Evolutionary conservation across 1,140 invertebrate species (phyloP), one percentile per base, ranked within the genome.

Genomic region (Achatina immaculata): DNA sequence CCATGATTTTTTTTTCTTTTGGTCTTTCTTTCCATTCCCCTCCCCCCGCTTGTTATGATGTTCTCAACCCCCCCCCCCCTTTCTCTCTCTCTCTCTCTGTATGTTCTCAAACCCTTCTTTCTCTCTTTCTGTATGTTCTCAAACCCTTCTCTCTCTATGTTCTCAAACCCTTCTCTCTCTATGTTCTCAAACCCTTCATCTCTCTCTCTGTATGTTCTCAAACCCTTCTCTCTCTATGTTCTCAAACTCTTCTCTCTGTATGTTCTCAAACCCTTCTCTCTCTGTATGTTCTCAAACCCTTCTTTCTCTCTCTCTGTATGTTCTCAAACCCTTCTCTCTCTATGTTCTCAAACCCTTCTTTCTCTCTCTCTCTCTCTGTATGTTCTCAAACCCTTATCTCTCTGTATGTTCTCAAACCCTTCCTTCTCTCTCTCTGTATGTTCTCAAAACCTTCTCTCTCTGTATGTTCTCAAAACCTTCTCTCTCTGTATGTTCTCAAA

Each of bases 221-320:
- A 9, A 11, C 68, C 36, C 34, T n/a, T 36, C n/a, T 34, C 36
- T 24, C 38, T 40, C n/a, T 11, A 36, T 71, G 7, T 71, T 36
- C 38, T 36, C 36, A 7, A 36, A 6, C 68, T 71, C 68, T 38
- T 40, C n/a, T 34, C n/a, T 36, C 38, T 71, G 7, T 40, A 6
- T 34, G 11, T 71, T 38, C 36, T 42, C 68, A n/a, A n/a, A n/a
- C 9, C n/a, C 68, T 71, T 36, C 68, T 76, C 48, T 58, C 36
- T 76, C 72, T 48, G 3, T 28, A 7, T 75, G 7, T 31, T 42
- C 45, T 31, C 45, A 38, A 11, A 16, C 45, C 6, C 28, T 19
- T 45, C 19, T 19, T 45, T 45, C 43, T 45, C 43, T 45, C 19
- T 19, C 19, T 45, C 43, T 45, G 7, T 19, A 9, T 45, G 7